Evolutionary conservation across 2,888 invertebrate species (phyloP), one percentile per base, ranked within the genome.

Genomic region (Pinctada fucata): DNA sequence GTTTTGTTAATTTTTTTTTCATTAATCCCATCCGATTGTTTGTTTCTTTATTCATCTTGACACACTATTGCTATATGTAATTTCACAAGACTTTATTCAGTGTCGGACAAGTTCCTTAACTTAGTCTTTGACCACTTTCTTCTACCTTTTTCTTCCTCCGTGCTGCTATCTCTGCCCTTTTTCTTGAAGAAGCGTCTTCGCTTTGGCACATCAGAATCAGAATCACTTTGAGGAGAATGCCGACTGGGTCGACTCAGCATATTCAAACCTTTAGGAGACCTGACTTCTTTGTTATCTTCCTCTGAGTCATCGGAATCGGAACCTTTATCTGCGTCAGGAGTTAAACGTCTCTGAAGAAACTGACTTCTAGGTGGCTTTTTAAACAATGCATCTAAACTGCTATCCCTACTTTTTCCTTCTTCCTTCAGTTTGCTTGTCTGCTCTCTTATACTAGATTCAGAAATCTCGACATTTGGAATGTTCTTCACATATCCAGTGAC

Each of bases 141-240:
- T 45, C 52, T 66, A 6, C 51, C 49, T 16, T 72, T 65, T 49
- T 77, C 76, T 45, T 77, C 76, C 48, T 77, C 76, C 3, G 76
- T 77, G 50, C 76, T 77, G 48, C 76, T 77, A n/a, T 77, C 76
- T 72, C 63, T 71, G 3, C 45, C 31, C 13, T 45, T 68, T 48
- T 74, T 74, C 31, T 31, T 31, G 31, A 31, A 31, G 5, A n/a
- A 50, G 50, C 65, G 31, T 1, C 13, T 8, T 66, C 66, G 31
- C 8, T 63, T n/a, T 2, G 74, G 74, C 6, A 66, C 51, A 48
- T 74, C 74, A 66, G 67, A 74, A 31, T 74, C 73, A 6, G 74
- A 67, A 49, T 74, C 74, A 50, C 74, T 74, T 6, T 74, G 16
- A 45, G 13, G 31, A 16, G 74, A 66, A 6, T 50, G 10, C 8